Percentiles rank a stretch among this genome's conserved stretches.
These are phyloP conservation scores for Poeciliopsis turrubarensis DNA, from an alignment of 2,113 vertebrate genomes.

Conservation along the genomic window DNA sequence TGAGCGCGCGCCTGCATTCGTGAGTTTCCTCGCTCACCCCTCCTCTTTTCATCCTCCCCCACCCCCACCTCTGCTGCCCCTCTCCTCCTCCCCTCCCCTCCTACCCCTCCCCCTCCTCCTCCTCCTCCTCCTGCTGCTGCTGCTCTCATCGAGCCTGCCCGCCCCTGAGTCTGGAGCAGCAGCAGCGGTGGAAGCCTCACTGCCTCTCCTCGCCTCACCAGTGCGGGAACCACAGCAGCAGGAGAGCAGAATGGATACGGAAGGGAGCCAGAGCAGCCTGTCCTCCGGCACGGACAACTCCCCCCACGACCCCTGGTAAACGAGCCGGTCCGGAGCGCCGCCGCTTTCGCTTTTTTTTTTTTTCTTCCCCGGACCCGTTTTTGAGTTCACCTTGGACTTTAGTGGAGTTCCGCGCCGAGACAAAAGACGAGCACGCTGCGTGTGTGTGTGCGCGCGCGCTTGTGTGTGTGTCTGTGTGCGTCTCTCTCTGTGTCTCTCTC, in stretches of 20 bases:
- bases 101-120: constrained; percentile 59
- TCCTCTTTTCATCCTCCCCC: constrained; percentile 47
- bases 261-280: constrained; percentile 94
- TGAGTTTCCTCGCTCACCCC: constrained; percentile 53
- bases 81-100: constrained; percentile 12
- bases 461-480: background rate
- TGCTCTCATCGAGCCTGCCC: constrained; percentile 63
- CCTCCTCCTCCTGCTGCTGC: constrained; percentile 23
- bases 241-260: constrained; percentile 92
- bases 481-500: no score
- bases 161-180: constrained; percentile 79
- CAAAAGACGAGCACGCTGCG: constrained; percentile 79
- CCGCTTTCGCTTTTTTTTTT: background rate
- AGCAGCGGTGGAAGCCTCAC: constrained; percentile 70
- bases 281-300: constrained; percentile 91
- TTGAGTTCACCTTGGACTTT: constrained; percentile 77
- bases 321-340: constrained; percentile 2
- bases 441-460: constrained; percentile 19
- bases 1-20: constrained; percentile 31
- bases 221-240: constrained; percentile 78
- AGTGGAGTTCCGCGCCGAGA: constrained; percentile 78
- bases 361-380: constrained; percentile 31
- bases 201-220: constrained; percentile 78
- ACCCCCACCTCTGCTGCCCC: constrained; percentile 20
- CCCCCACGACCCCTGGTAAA: constrained; percentile 94